Conservation (phyloP, 2,888 invertebrate genomes). For the Acheta domesticus region DNA sequence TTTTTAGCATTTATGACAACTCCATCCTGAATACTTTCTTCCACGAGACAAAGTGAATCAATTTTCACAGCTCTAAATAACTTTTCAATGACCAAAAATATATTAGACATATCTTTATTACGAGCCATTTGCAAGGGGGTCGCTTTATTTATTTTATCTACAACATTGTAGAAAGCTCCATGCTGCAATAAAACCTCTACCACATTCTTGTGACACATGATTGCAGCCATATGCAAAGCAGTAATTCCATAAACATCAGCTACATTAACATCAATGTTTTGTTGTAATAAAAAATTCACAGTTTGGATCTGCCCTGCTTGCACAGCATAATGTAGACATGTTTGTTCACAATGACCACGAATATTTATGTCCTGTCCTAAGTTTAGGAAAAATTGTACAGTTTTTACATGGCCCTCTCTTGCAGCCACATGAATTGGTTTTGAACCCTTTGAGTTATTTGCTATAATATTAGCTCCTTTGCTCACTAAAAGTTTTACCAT, state of each 20-base stretch:
- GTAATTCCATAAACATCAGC: neutral
- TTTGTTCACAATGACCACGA: neutral
- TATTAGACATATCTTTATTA: constrained; percentile 9
- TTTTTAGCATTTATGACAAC: constrained; percentile 24
- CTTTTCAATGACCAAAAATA: constrained; percentile 11
- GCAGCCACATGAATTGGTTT: constrained; percentile 22
- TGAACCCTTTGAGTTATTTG: neutral
- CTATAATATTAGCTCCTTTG: neutral
- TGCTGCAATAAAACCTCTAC: constrained; percentile 24
- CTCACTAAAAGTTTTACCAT: constrained; percentile 12
- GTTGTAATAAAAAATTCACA: constrained; percentile 3
- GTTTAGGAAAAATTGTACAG: constrained; percentile 22
- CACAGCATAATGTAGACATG: constrained; percentile 22
- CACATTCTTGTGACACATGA: neutral
- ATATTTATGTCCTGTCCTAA: neutral
- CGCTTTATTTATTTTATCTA: constrained; percentile 21
- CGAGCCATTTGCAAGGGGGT: constrained; percentile 20
- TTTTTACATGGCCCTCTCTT: constrained; percentile 20
- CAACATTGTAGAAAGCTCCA: constrained; percentile 11
- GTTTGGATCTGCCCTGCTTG: neutral
- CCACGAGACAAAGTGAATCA: neutral
- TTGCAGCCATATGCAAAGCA: constrained; percentile 27
- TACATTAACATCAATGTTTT: constrained; percentile 28
- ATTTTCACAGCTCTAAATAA: constrained; percentile 20
- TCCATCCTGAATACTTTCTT: constrained; percentile 22